A percentile compares a stretch with the other conserved stretches of the same genome.
Conservation (phyloP, 2,113 vertebrate genomes). For the Struthio camelus region DNA sequence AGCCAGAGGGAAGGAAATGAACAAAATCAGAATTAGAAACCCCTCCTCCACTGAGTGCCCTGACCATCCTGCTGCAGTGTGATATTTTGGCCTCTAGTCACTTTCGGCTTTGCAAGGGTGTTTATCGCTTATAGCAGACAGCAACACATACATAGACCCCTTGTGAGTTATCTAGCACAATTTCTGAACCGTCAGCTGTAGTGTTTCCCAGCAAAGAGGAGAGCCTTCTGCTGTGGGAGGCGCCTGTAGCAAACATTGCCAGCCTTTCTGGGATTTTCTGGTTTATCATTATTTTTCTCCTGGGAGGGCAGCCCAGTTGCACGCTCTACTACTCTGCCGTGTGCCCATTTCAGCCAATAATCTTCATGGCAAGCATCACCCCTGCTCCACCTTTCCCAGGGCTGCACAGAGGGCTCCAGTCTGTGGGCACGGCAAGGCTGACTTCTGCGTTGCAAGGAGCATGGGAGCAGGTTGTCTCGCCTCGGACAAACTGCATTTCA, state of each 20-base stretch:
- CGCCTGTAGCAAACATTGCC: background rate
- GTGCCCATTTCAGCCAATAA: background rate
- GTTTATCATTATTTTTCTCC: conserved; percentile 13
- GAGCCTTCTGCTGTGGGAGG: background rate
- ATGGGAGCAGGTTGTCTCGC: background rate
- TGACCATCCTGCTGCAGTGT: background rate
- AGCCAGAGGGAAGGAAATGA: background rate
- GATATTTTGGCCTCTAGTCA: background rate
- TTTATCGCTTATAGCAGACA: background rate
- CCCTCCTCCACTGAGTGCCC: background rate
- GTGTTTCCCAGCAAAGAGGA: background rate
- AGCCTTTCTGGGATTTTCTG: background rate
- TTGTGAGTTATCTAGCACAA: too few relatives aligned
- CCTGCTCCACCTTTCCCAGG: background rate
- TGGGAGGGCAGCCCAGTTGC: background rate
- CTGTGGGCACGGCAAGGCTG: background rate
- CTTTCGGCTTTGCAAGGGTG: background rate
- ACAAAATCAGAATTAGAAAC: background rate
- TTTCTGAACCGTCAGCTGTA: background rate
- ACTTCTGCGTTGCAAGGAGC: background rate
- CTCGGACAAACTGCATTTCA: background rate
- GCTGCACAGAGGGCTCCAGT: background rate
- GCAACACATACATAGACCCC: background rate
- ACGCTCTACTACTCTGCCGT: background rate
- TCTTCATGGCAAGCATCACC: background rate